phyloP scores from a whole-genome alignment of 2,888 invertebrate species.

The Laspeyria flexula region DNA sequence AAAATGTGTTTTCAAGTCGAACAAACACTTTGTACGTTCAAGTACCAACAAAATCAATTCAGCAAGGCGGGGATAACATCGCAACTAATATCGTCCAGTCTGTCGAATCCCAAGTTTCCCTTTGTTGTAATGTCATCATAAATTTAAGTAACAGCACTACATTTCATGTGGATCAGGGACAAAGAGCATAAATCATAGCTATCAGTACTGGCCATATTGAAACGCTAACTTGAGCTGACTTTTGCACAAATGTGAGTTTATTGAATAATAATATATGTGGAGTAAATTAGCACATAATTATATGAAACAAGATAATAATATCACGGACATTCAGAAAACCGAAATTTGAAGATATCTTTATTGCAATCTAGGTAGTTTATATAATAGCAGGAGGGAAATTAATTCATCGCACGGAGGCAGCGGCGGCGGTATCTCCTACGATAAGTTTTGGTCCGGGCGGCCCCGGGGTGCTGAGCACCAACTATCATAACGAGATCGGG shows the following conservation, averaged over 20 bases:
- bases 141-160: slow-evolving; percentile 57
- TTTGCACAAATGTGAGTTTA: slow-evolving; percentile 34
- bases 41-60: slow-evolving; percentile 9
- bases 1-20: not conserved
- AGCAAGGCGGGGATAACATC: slow-evolving; percentile 15
- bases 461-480: slow-evolving; percentile 64
- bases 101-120: slow-evolving; percentile 51
- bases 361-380: slow-evolving; percentile 76
- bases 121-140: slow-evolving; percentile 60
- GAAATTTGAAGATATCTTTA: slow-evolving; percentile 69
- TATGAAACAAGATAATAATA: slow-evolving; percentile 52
- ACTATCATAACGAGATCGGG: slow-evolving; percentile 80
- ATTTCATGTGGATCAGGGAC: slow-evolving; percentile 53
- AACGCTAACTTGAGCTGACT: slow-evolving; percentile 26
- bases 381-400: slow-evolving; percentile 75
- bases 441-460: slow-evolving; percentile 64
- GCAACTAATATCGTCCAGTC: slow-evolving; percentile 19
- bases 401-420: slow-evolving; percentile 78
- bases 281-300: slow-evolving; percentile 64
- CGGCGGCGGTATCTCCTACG: slow-evolving; percentile 62
- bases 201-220: slow-evolving; percentile 42
- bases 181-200: slow-evolving; percentile 50
- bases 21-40: not conserved
- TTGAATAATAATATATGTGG: slow-evolving; percentile 60
- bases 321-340: slow-evolving; percentile 55